Evolutionary conservation across 2,888 invertebrate genomes (phyloP), one percentile per base, ranked within the genome.

Genomic region (Troides helena): DNA sequence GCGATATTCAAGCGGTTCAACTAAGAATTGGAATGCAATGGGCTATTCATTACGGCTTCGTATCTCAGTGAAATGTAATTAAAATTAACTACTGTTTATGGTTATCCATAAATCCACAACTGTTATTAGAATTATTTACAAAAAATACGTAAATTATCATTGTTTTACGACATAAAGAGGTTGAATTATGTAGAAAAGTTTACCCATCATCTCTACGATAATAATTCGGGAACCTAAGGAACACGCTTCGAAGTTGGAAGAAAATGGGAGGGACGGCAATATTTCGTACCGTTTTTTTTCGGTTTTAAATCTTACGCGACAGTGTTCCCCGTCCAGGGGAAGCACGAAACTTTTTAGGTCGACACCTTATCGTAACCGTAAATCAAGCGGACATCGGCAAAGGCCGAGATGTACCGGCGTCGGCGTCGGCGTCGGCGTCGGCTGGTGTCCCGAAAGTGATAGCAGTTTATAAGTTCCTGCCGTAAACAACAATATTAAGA

Each of bases 341-440:
- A 80, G 82, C 81, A 82, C 80, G 81, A 85, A 88, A 87, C 82
- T 89, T 89, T 89, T 87, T 86, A 85, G 87, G 88, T 83, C 84
- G 86, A 80, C 84, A 86, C 86, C 86, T 88, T 89, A 88, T 89
- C 89, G 83, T 84, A 81, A 84, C 78, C 81, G 87, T 89, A 89
- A 89, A 89, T 89, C 89, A 89, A 85, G 86, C 84, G 89, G 88
- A 88, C 88, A 87, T 84, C 81, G 86, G 82, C 76, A 79, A 83
- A 81, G 80, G 83, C 77, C 78, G 79, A 83, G 84, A 86, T 84
- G 86, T 85, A 83, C 83, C 78, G 80, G 57, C 70, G 68, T 60
- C 73, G 68, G 21, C 21, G 21, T 60, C 73, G 68, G 21, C 21
- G 21, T 21, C 21, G 21, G 72, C 74, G 68, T 60, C 73, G 68